Percentiles rank a stretch among this genome's conserved stretches.
These are phyloP conservation scores for Sclerodermus sp. DNA, from an alignment of 2,888 invertebrate species.

Conservation along the genomic window DNA sequence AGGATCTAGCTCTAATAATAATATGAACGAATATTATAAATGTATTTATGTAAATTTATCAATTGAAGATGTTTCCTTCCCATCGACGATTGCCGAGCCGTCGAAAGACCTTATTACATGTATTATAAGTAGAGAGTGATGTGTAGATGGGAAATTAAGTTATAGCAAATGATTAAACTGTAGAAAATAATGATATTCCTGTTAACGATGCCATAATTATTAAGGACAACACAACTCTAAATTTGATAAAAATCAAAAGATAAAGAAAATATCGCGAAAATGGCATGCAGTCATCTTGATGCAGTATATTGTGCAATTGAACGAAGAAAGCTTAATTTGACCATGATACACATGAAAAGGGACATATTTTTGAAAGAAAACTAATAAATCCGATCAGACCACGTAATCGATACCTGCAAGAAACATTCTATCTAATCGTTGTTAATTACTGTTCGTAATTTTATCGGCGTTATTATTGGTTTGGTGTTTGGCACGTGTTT, in stretches of 20 bases:
- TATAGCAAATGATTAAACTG: conserved; percentile 9
- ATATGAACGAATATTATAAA: conserved; percentile 29
- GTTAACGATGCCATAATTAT: conserved; percentile 13
- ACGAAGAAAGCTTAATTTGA: no score
- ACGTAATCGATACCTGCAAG: conserved; percentile 38
- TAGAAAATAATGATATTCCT: conserved; percentile 20
- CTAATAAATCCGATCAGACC: conserved; percentile 33
- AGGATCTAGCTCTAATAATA: conserved; percentile 25
- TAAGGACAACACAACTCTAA: conserved; percentile 4
- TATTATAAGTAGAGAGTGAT: not conserved
- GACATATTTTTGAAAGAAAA: conserved; percentile 27
- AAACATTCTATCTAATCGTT: conserved; percentile 26
- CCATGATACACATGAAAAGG: conserved; percentile 2
- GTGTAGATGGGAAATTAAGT: no score
- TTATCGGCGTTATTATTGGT: conserved; percentile 17
- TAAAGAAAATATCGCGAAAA: no score
- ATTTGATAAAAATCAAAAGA: no score
- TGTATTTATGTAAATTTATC: conserved; percentile 46
- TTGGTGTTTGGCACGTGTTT: not conserved
- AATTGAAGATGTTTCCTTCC: conserved; percentile 19
- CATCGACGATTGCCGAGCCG: conserved; percentile 15
- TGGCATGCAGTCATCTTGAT: no score
- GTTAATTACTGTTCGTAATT: conserved; percentile 30
- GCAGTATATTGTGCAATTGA: no score
- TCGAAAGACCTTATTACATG: conserved; percentile 9